These are phyloP conservation scores for Sesia bembeciformis DNA, from an alignment of 2,888 invertebrate species.

Conservation along the genomic window DNA sequence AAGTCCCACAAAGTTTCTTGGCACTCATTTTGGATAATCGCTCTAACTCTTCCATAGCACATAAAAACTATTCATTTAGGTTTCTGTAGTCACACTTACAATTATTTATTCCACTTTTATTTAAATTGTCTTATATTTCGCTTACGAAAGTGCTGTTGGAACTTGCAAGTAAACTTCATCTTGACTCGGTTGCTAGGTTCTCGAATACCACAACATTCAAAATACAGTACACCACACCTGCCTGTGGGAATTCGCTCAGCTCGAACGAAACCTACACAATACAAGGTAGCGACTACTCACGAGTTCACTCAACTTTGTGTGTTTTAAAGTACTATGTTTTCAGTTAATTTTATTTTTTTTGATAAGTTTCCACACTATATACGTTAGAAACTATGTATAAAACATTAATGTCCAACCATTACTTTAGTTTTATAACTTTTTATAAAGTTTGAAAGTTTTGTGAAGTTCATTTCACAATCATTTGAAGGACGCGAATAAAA, in stretches of 20 bases:
- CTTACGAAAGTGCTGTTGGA: too few relatives aligned
- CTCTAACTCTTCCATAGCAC: constrained; percentile 65
- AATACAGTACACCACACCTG: constrained; percentile 29
- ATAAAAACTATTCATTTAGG: constrained; percentile 1
- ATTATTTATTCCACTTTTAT: too few relatives aligned
- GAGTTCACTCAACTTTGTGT: constrained; percentile 66
- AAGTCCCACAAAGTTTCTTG: constrained; percentile 28
- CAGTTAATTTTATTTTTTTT: background rate
- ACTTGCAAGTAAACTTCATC: constrained; percentile 10
- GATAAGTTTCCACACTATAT: background rate
- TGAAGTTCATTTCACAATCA: constrained; percentile 49
- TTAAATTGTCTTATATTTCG: too few relatives aligned
- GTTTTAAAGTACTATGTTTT: background rate
- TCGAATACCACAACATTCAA: constrained; percentile 58
- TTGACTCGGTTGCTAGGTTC: constrained; percentile 59
- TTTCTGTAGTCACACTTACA: background rate
- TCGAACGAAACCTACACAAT: background rate
- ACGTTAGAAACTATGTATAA: background rate
- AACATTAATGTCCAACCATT: constrained; percentile 6
- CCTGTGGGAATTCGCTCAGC: constrained; percentile 18
- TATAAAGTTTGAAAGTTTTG: constrained; percentile 44
- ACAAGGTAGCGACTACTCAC: constrained; percentile 16
- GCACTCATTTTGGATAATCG: constrained; percentile 55
- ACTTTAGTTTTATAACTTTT: constrained; percentile 23
- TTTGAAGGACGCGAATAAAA: constrained; percentile 31